Base-by-base conservation (phyloP, 1,140 invertebrate species). In the Gonatopus flavifemur region DNA sequence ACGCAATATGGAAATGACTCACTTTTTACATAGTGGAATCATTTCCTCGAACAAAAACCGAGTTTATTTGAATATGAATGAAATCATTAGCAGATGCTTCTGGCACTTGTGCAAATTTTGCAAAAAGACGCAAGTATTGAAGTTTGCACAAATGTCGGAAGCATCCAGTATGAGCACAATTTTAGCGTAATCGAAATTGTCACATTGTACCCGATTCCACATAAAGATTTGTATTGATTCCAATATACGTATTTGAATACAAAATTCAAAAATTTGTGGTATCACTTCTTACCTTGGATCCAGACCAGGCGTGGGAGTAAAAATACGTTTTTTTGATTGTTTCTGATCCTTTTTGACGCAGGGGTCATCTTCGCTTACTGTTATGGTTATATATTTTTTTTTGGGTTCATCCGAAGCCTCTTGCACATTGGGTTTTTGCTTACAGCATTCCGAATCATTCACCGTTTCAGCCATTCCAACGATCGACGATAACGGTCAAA, bases 251-350 rank as follows among this genome's bases (percentile, higher is more conserved):
- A 25, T 35, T 12, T 41, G 9, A 13, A 37, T 10, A 37, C 19
- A 32, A 28, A 24, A 35, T 30, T 31, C 13, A 32, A 24, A 38
- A 25, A 49, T 22, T 8, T 10, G 40, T 28, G 16, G 25, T 19
- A 32, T 19, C 32, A 20, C 25, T 30, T 5, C 7, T n/a, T 59
- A 62, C 67, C 68, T 58, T 30, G 67, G 68, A 53, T 70, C 68
- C 13, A 18, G 3, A 15, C 57, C 62, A 32, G 54, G 37, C 32
- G 49, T 38, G 20, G 4, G 8, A 16, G 13, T 9, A 31, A 21
- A 25, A 4, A 6, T 12, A 3, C 1, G 1, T 0, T 7, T 7
- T 7, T 28, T 31, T 28, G 1, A 7, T 7, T 10, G 10, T 13
- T 10, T 40, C 16, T 16, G 12, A 3, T 32, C 52, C 10, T 9